These are phyloP conservation scores for Brachyrhaphis roseni DNA, from an alignment of 2,797 vertebrate genomes.

Conservation along the genomic window DNA sequence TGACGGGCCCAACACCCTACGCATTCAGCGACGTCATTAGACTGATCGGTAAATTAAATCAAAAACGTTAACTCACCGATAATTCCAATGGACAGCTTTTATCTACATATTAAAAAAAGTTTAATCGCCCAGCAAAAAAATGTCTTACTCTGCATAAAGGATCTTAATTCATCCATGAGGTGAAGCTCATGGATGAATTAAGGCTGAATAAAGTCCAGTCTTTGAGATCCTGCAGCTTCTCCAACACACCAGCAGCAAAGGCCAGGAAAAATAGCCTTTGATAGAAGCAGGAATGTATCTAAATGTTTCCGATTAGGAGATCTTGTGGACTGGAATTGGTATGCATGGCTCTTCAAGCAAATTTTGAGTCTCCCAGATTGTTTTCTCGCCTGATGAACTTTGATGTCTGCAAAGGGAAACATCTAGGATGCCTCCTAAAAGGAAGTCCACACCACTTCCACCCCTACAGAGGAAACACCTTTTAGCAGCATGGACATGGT, in stretches of 20 bases:
- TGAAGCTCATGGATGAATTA: too few relatives aligned
- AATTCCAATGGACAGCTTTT: neutral
- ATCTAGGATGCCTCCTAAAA: too few relatives aligned
- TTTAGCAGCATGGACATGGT: neutral
- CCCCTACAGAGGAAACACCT: neutral
- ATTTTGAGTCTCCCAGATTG: neutral
- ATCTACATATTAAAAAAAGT: neutral
- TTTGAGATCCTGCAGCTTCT: neutral
- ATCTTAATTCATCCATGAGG: neutral
- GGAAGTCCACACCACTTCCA: neutral
- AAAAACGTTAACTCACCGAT: neutral
- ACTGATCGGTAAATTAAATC: neutral
- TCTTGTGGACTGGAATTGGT: neutral
- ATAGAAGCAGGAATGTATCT: neutral
- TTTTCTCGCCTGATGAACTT: neutral
- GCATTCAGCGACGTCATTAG: neutral
- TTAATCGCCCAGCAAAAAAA: neutral
- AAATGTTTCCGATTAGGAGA: neutral
- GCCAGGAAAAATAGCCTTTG: neutral
- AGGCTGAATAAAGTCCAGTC: neutral
- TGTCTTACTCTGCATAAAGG: neutral
- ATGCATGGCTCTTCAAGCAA: neutral
- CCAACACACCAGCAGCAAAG: neutral
- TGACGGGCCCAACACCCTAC: neutral
- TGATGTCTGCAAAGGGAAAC: too few relatives aligned